These are phyloP conservation scores for Rhodinocichla rosea DNA, from an alignment of 2,113 vertebrate genomes.

Conservation along the genomic window DNA sequence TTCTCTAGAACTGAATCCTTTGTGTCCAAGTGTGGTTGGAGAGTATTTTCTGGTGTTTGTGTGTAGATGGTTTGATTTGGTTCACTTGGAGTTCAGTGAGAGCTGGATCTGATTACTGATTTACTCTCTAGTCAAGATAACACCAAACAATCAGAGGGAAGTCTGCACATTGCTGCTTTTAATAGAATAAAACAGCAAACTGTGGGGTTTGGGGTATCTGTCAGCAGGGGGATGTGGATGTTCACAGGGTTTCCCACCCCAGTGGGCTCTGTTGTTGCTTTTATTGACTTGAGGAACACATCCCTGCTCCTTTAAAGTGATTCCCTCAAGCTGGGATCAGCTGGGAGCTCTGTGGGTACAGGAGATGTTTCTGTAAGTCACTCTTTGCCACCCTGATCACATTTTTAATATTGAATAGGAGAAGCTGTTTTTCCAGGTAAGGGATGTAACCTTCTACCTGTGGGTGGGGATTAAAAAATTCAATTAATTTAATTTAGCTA, in stretches of 20 bases:
- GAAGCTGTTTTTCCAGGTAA: background rate
- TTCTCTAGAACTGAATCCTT: background rate
- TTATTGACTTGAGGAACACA: background rate
- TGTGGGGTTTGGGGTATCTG: background rate
- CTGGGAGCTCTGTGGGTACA: background rate
- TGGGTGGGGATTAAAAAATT: background rate
- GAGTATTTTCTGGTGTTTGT: background rate
- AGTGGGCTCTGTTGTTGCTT: background rate
- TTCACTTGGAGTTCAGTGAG: background rate
- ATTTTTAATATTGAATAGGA: background rate
- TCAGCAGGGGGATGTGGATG: accelerated
- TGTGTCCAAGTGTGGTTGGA: background rate
- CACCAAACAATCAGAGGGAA: background rate
- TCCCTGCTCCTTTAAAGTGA: background rate
- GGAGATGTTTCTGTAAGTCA: background rate
- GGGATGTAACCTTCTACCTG: background rate
- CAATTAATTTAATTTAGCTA: too few species aligned
- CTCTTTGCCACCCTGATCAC: background rate
- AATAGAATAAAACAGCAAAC: background rate
- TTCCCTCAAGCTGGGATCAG: background rate
- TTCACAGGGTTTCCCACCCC: background rate
- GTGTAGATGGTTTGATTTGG: background rate
- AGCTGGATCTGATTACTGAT: background rate
- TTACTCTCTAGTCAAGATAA: background rate
- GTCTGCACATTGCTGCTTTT: background rate